These are phyloP conservation scores for Euura saliciscinereae DNA, from an alignment of 1,140 invertebrate species.

Conservation along the genomic window DNA sequence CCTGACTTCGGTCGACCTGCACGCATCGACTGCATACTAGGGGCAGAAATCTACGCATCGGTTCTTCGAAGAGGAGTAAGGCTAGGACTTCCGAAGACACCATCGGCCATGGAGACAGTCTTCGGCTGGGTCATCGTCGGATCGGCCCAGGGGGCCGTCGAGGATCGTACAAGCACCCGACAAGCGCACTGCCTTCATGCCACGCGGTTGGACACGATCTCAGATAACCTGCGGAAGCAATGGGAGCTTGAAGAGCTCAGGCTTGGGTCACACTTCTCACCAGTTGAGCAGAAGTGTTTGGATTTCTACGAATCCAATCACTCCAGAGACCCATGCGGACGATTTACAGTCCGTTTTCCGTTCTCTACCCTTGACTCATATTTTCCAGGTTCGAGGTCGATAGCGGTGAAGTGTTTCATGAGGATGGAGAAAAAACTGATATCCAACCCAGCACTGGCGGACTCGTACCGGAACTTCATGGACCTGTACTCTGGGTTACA, in stretches of 20 bases:
- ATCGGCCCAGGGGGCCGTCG: not conserved
- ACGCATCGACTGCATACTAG: not conserved
- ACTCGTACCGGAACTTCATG: conserved; percentile 33
- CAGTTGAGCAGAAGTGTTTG: not conserved
- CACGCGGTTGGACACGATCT: not conserved
- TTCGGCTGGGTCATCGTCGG: conserved; percentile 22
- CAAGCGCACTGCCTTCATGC: not conserved
- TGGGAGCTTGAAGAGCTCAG: conserved; percentile 18
- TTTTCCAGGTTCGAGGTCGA: not conserved
- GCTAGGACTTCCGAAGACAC: conserved; percentile 7
- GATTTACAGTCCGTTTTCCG: not conserved
- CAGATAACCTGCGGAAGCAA: conserved; percentile 10
- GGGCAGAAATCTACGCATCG: conserved; percentile 17
- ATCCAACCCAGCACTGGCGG: not conserved
- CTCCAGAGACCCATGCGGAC: not conserved
- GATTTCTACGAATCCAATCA: not conserved
- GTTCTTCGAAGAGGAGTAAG: conserved; percentile 8
- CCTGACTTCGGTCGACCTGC: not conserved
- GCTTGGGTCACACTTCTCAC: not conserved
- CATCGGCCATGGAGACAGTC: conserved; percentile 17
- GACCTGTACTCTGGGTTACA: conserved; percentile 34
- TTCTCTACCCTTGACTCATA: not conserved
- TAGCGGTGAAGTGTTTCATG: not conserved
- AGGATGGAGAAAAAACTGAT: not conserved
- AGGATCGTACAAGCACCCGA: no score